Conservation (phyloP, 2,888 invertebrate genomes). For the Fragum whitleyi region DNA sequence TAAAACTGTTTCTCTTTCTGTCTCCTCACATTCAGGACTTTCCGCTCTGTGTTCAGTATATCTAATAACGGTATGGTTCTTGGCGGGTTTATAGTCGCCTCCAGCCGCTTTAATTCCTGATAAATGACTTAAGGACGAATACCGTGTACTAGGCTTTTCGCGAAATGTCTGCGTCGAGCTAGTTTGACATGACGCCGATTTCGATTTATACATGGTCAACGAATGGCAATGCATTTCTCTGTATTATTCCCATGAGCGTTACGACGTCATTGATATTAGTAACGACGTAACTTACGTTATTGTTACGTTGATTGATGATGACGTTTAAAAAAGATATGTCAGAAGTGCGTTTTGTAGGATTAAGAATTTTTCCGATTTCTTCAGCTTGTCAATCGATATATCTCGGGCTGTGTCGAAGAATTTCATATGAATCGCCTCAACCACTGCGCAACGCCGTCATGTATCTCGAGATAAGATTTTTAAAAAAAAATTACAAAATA, state of each 20-base stretch:
- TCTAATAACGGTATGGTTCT: neutral
- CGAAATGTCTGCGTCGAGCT: neutral
- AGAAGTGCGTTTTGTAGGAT: too few species aligned
- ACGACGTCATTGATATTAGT: neutral
- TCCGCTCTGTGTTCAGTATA: neutral
- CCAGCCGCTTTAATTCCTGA: conserved; percentile 1
- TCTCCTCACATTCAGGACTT: neutral
- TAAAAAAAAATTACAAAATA: too few species aligned
- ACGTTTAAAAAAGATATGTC: too few species aligned
- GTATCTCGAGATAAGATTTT: too few species aligned
- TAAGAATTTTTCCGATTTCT: too few species aligned
- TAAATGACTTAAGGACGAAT: neutral
- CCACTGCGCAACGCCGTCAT: too few species aligned
- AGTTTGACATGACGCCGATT: neutral
- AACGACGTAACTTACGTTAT: neutral
- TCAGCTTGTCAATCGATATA: too few species aligned
- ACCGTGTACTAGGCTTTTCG: neutral
- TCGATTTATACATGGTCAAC: neutral
- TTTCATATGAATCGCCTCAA: too few species aligned
- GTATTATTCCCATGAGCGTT: neutral
- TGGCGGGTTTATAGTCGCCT: neutral
- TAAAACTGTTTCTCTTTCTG: neutral
- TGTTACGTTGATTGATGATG: too few species aligned
- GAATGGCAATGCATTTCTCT: neutral
- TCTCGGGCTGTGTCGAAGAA: too few species aligned